phyloP scores from a whole-genome alignment of 2,113 vertebrate species.

The Falco punctatus region DNA sequence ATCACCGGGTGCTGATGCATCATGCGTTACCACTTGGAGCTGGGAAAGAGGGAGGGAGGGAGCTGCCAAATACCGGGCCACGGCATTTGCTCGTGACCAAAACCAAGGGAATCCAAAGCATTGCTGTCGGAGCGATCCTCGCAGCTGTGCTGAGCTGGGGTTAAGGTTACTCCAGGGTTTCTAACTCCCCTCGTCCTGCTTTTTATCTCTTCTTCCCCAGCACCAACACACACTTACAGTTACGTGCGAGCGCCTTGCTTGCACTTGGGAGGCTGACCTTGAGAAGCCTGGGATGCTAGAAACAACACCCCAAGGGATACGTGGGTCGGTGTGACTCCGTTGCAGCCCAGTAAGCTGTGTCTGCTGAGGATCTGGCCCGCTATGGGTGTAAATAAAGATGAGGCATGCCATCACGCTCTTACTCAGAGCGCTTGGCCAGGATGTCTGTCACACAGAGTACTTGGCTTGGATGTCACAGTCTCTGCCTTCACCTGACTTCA shows the following conservation, averaged over 20 bases:
- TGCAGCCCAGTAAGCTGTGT: background rate
- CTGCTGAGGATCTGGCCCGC: background rate
- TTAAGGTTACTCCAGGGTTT: background rate
- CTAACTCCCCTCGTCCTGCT: background rate
- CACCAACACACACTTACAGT: background rate
- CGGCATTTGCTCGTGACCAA: background rate
- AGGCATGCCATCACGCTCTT: rapidly evolving
- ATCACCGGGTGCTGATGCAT: background rate
- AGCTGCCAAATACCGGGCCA: background rate
- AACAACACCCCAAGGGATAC: background rate
- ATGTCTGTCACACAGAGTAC: background rate
- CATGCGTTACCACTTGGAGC: background rate
- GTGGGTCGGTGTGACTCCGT: background rate
- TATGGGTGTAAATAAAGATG: background rate
- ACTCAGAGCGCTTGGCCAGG: background rate
- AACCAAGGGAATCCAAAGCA: background rate
- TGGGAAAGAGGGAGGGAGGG: background rate
- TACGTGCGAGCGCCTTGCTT: rapidly evolving
- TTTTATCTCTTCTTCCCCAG: background rate
- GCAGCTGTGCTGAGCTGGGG: background rate
- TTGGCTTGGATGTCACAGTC: background rate
- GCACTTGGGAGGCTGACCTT: background rate
- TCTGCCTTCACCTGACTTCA: background rate
- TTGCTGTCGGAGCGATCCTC: background rate
- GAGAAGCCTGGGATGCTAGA: background rate